Conservation (phyloP, 2,888 invertebrate species). For the Girardia tigrina region DNA sequence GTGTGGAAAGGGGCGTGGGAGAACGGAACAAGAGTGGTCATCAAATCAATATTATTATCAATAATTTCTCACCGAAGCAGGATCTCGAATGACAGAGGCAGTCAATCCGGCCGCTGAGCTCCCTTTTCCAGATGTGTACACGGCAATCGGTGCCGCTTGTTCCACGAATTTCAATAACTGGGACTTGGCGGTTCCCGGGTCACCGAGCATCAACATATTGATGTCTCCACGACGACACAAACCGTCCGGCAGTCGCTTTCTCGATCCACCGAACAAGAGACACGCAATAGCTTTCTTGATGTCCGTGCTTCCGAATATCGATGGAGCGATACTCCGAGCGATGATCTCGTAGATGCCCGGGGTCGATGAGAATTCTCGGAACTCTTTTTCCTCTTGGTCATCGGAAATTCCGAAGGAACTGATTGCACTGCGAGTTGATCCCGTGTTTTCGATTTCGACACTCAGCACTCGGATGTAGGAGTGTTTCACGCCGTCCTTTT, state of each 20-base stretch:
- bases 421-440: constrained; percentile 37
- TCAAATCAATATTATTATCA: too few species aligned
- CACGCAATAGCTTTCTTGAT: constrained; percentile 93
- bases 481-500: constrained; percentile 69
- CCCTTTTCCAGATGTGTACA: not conserved
- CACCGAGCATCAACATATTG: not conserved
- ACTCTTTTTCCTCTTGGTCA: constrained; percentile 65
- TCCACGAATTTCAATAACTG: not conserved
- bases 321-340: constrained; percentile 79
- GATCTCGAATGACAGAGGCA: not conserved
- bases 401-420: constrained; percentile 41
- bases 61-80: not conserved
- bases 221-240: not conserved
- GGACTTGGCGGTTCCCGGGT: not conserved
- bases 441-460: constrained; percentile 55
- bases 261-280: constrained; percentile 73
- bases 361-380: constrained; percentile 67
- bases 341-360: constrained; percentile 75
- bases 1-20: too few species aligned
- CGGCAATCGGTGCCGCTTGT: not conserved
- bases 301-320: constrained; percentile 80
- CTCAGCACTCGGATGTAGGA: constrained; percentile 89
- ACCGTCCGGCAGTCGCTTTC: constrained; percentile 45
- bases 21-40: too few species aligned
- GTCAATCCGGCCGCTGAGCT: not conserved